These are phyloP conservation scores for Digitonthophagus gazella DNA, from an alignment of 2,888 invertebrate genomes.

Conservation along the genomic window DNA sequence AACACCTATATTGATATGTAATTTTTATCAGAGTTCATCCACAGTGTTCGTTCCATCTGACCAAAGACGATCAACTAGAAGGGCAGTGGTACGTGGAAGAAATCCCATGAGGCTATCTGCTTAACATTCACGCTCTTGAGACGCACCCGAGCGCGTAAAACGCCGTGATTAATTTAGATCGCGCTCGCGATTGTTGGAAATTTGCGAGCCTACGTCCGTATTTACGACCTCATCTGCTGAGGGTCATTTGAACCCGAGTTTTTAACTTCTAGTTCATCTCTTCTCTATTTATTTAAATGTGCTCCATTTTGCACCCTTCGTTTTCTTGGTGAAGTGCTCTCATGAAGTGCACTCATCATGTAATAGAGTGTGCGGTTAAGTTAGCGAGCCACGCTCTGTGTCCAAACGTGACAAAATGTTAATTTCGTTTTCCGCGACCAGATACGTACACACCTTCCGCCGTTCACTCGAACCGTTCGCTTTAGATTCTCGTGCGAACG, in stretches of 20 bases:
- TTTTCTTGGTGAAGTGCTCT: too few relatives aligned
- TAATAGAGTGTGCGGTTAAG: too few relatives aligned
- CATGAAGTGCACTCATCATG: too few relatives aligned
- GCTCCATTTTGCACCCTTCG: too few relatives aligned
- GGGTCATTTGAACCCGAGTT: background rate
- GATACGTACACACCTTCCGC: background rate
- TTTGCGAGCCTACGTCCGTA: slow-evolving; percentile 27
- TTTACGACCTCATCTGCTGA: background rate
- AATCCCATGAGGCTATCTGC: background rate
- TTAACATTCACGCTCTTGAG: background rate
- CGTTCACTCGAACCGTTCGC: background rate
- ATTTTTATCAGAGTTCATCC: background rate
- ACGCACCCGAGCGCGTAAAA: slow-evolving; percentile 31
- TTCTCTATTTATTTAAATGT: too few relatives aligned
- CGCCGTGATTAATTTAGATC: slow-evolving; percentile 37
- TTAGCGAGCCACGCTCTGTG: background rate
- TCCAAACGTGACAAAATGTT: background rate
- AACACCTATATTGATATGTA: too few relatives aligned
- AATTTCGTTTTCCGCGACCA: background rate
- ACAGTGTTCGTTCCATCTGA: background rate
- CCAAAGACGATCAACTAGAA: background rate
- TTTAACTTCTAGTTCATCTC: background rate
- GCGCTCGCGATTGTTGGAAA: slow-evolving; percentile 33
- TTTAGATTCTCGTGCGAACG: background rate
- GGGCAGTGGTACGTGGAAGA: background rate